These are phyloP conservation scores for Drosophila buzzatii DNA, from an alignment of 2,888 invertebrate species.

Conservation along the genomic window DNA sequence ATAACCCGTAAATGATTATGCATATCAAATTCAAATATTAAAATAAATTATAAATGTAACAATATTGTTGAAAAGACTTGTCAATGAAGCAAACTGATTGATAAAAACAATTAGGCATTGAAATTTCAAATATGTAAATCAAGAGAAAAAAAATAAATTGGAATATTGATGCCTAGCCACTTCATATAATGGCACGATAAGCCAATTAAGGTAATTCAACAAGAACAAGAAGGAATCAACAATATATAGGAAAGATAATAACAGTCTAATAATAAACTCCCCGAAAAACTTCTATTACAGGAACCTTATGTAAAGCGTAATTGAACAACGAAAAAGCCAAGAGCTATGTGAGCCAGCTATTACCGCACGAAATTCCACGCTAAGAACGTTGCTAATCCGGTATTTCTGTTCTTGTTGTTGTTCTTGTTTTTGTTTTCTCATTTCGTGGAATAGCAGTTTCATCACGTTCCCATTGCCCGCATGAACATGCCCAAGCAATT, in stretches of 20 bases:
- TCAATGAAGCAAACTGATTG: no score
- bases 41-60: no score
- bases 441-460: conserved; percentile 11
- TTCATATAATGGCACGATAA: not conserved
- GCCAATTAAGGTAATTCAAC: not conserved
- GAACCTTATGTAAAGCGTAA: not conserved
- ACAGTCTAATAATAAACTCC: not conserved
- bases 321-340: conserved; percentile 5
- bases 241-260: not conserved
- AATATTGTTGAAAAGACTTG: no score
- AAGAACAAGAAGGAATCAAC: not conserved
- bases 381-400: conserved; percentile 31
- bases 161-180: not conserved
- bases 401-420: conserved; percentile 7
- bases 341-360: not conserved
- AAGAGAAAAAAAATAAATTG: not conserved
- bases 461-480: conserved; percentile 44
- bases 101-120: not conserved
- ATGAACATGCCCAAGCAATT: conserved; percentile 40
- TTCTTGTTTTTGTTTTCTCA: not conserved
- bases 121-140: not conserved
- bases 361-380: conserved; percentile 19
- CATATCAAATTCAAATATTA: no score
- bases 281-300: not conserved
- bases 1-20: no score